Evolutionary conservation across 2,888 invertebrate species (phyloP).

Genomic region (Lomographa bimaculata): DNA sequence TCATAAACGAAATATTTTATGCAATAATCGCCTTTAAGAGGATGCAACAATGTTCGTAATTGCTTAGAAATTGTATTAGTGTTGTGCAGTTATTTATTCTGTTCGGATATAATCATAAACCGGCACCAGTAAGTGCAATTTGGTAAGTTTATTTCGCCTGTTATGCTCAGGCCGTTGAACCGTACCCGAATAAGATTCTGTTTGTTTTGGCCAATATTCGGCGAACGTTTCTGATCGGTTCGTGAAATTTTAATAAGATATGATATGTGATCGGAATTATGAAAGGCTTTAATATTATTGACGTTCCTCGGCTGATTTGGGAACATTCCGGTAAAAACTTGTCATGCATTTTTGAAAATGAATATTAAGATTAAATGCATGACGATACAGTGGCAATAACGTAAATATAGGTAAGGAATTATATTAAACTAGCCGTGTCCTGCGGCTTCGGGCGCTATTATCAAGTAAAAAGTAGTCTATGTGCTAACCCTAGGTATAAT

Average conservation of each 20-base stretch:
- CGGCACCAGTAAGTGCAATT: slow-evolving; percentile 45
- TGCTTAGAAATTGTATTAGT: slow-evolving; percentile 30
- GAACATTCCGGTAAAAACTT: not conserved
- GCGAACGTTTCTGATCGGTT: slow-evolving; percentile 18
- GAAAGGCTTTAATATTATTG: slow-evolving; percentile 9
- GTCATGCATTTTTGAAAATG: too few relatives aligned
- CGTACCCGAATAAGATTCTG: slow-evolving; percentile 38
- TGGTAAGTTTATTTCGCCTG: slow-evolving; percentile 46
- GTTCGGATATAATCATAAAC: slow-evolving; percentile 45
- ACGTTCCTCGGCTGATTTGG: slow-evolving; percentile 1
- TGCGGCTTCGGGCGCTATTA: too few relatives aligned
- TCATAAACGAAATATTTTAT: slow-evolving; percentile 24
- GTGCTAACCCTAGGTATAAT: too few relatives aligned
- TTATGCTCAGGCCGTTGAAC: slow-evolving; percentile 45
- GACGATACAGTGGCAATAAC: too few relatives aligned
- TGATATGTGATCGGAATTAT: slow-evolving; percentile 22
- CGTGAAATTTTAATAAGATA: slow-evolving; percentile 25
- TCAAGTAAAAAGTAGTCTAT: too few relatives aligned
- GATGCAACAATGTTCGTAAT: slow-evolving; percentile 29
- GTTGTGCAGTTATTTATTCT: slow-evolving; percentile 39
- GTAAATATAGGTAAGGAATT: too few relatives aligned
- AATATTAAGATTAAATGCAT: too few relatives aligned
- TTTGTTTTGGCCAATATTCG: slow-evolving; percentile 42
- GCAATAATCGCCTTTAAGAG: slow-evolving; percentile 24
- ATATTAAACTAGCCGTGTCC: too few relatives aligned